phyloP scores from a whole-genome alignment of 1,140 invertebrate species.

The Luehdorfia chinensis region DNA sequence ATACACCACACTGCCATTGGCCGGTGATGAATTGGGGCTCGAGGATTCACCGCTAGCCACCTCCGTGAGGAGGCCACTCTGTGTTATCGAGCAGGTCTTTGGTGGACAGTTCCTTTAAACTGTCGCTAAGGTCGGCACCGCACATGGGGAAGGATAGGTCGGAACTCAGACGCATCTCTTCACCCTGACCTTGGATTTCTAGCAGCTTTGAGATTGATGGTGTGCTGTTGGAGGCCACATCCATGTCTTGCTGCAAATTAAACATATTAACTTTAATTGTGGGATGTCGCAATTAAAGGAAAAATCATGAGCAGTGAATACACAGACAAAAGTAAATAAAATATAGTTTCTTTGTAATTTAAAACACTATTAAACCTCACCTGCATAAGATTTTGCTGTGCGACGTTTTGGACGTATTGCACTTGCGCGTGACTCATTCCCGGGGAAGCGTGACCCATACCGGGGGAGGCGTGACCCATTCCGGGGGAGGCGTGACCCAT shows the following conservation, averaged over 20 bases:
- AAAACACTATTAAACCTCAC: neutral
- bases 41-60: too few species aligned
- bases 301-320: too few species aligned
- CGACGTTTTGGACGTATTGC: slow-evolving; percentile 8
- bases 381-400: slow-evolving; percentile 1
- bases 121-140: slow-evolving; percentile 39
- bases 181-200: slow-evolving; percentile 28
- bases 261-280: too few species aligned
- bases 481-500: slow-evolving; percentile 23
- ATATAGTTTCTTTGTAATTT: neutral
- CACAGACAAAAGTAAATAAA: neutral
- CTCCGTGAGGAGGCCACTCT: neutral
- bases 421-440: slow-evolving; percentile 1
- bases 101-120: slow-evolving; percentile 40
- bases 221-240: slow-evolving; percentile 24
- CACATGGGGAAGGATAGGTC: slow-evolving; percentile 29
- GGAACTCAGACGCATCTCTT: slow-evolving; percentile 27
- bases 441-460: slow-evolving; percentile 14
- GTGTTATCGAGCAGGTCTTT: slow-evolving; percentile 29
- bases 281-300: too few species aligned
- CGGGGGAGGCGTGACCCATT: slow-evolving; percentile 27
- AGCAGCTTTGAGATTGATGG: slow-evolving; percentile 34
- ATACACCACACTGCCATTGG: too few species aligned
- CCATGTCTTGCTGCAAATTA: slow-evolving; percentile 26
- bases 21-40: too few species aligned